phyloP scores from a whole-genome alignment of 2,797 vertebrate species.

The Dendrocincla tyrannina region DNA sequence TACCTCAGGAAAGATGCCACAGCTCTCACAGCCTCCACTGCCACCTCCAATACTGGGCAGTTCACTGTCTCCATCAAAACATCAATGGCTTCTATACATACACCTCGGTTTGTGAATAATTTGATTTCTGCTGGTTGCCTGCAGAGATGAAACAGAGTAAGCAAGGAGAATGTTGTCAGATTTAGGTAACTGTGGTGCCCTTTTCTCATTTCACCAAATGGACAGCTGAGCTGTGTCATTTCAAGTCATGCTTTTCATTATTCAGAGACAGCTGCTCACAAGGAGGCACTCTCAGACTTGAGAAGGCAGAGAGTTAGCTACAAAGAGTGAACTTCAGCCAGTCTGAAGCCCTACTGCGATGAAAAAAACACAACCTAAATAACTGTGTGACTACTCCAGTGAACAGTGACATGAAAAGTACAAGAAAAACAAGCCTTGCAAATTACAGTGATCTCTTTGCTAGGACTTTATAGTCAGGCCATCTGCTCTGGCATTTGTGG shows the following conservation, averaged over 20 bases:
- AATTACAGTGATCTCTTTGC: background rate
- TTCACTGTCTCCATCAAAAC: slow-evolving; percentile 81
- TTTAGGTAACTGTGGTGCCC: background rate
- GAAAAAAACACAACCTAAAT: background rate
- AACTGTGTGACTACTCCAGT: background rate
- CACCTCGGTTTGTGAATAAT: slow-evolving; percentile 83
- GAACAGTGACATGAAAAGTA: background rate
- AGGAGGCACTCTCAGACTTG: background rate
- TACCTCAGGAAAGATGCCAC: slow-evolving; percentile 88
- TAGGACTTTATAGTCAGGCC: background rate
- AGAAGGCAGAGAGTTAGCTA: background rate
- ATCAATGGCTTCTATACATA: slow-evolving; percentile 79
- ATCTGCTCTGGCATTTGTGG: background rate
- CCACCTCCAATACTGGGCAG: slow-evolving; percentile 84
- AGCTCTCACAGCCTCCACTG: slow-evolving; percentile 80
- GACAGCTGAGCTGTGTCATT: background rate
- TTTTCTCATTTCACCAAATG: background rate
- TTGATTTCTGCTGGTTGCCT: slow-evolving; percentile 87
- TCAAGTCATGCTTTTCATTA: background rate
- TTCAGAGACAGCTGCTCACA: background rate
- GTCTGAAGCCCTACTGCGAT: background rate
- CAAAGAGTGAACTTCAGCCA: background rate
- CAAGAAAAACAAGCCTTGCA: background rate
- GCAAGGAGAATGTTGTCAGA: background rate
- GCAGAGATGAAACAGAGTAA: background rate